These are phyloP conservation scores for Drosophila tristis DNA, from an alignment of 1,140 invertebrate species.

Conservation along the genomic window DNA sequence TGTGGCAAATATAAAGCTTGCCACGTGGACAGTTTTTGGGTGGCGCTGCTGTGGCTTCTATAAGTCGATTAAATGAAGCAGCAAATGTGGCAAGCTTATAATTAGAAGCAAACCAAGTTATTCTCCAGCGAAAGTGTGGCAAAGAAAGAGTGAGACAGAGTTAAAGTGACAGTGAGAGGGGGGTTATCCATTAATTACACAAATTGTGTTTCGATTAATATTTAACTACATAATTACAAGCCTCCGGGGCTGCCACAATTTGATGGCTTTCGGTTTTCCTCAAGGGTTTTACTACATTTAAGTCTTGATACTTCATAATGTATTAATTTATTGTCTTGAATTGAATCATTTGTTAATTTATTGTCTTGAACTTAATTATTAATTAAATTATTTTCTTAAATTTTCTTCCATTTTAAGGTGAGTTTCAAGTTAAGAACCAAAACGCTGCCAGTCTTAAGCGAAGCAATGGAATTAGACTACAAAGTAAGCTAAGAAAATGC, in stretches of 20 bases:
- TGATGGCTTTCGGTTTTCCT: too few species aligned
- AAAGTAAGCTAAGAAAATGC: not conserved
- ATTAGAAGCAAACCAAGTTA: constrained; percentile 35
- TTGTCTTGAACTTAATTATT: too few species aligned
- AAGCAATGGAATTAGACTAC: not conserved
- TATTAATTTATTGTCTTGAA: not conserved
- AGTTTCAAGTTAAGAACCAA: not conserved
- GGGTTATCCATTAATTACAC: constrained; percentile 58
- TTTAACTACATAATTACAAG: constrained; percentile 60
- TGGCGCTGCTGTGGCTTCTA: constrained; percentile 10
- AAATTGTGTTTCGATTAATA: constrained; percentile 63
- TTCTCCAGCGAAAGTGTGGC: not conserved
- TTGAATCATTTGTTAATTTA: constrained; percentile 11
- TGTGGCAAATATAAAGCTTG: not conserved
- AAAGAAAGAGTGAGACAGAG: not conserved
- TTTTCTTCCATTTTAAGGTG: not conserved
- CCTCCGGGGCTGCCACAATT: not conserved
- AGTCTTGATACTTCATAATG: too few species aligned
- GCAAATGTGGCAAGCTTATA: constrained; percentile 46
- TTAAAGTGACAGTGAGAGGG: not conserved
- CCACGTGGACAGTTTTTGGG: constrained; percentile 50
- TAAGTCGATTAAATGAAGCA: constrained; percentile 66
- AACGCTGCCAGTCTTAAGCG: too few species aligned
- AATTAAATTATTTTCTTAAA: not conserved
- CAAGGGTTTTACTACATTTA: too few species aligned